phyloP scores from a whole-genome alignment of 2,888 invertebrate genomes.

The Dolomedes plantarius region DNA sequence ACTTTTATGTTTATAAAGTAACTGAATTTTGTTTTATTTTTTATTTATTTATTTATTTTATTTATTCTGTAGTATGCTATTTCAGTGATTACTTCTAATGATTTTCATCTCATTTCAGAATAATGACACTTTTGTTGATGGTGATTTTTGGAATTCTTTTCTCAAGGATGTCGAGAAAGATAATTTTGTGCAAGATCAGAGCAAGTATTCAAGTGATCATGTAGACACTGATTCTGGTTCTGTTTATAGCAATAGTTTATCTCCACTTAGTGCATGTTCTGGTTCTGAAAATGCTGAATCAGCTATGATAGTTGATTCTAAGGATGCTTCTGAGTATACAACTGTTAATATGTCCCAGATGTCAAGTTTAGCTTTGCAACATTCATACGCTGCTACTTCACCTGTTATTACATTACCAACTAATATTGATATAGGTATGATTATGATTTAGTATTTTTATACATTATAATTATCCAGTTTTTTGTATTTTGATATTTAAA shows the following conservation, averaged over 20 bases:
- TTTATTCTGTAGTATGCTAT: too few species aligned
- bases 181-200: background rate
- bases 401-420: background rate
- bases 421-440: constrained; percentile 10
- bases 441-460: constrained; percentile 6
- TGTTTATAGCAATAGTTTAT: constrained; percentile 49
- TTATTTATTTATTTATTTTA: too few species aligned
- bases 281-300: constrained; percentile 38
- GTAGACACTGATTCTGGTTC: constrained; percentile 44
- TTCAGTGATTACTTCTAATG: too few species aligned
- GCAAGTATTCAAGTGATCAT: constrained; percentile 7
- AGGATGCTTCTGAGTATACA: background rate
- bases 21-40: too few species aligned
- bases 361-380: background rate
- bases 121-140: constrained; percentile 3
- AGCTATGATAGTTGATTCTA: constrained; percentile 10
- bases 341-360: background rate
- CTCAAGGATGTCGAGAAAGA: constrained; percentile 46
- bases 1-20: too few species aligned
- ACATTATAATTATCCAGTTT: too few species aligned
- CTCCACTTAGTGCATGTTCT: constrained; percentile 57
- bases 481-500: too few species aligned
- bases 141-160: constrained; percentile 59
- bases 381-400: background rate
- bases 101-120: constrained; percentile 22